A percentile compares a stretch with the other conserved stretches of the same genome.
phyloP scores from a whole-genome alignment of 37 sponge, comb jelly and placozoan species.

The Spongia lamella region DNA sequence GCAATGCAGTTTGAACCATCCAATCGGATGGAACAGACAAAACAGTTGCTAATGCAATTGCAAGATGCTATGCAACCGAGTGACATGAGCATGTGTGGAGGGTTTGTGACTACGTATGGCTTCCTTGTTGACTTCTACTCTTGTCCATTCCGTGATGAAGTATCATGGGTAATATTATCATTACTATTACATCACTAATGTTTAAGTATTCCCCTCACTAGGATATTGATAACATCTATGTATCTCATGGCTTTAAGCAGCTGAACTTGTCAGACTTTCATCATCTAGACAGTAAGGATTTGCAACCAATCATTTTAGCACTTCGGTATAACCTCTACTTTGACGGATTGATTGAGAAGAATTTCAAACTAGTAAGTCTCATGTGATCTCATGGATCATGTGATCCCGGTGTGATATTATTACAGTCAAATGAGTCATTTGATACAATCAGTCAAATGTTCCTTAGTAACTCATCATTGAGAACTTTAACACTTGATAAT shows the following conservation, averaged over 20 bases:
- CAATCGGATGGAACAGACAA: conserved; percentile 20
- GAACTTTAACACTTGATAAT: too few species aligned
- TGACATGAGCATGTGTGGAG: conserved; percentile 49
- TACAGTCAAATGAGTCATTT: too few species aligned
- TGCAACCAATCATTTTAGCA: conserved; percentile 64
- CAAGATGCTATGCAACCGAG: conserved; percentile 51
- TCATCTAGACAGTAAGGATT: conserved; percentile 43
- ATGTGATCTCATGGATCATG: too few species aligned
- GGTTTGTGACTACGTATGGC: conserved; percentile 73
- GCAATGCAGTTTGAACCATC: conserved; percentile 38
- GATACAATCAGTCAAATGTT: too few species aligned
- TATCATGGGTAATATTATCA: too few species aligned
- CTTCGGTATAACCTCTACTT: conserved; percentile 70
- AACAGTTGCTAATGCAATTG: conserved; percentile 24
- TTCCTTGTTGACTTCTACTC: conserved; percentile 66
- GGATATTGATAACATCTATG: conserved; percentile 62
- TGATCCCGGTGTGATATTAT: too few species aligned
- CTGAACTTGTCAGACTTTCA: conserved; percentile 73
- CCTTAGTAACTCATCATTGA: too few species aligned
- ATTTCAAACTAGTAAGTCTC: conserved; percentile 23
- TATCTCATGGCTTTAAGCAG: conserved; percentile 61
- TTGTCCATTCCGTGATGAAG: conserved; percentile 45
- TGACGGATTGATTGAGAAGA: conserved; percentile 54
- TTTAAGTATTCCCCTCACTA: not conserved
- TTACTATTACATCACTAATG: too few species aligned